phyloP scores from a whole-genome alignment of 2,113 vertebrate genomes.

The Amphilophus citrinellus region DNA sequence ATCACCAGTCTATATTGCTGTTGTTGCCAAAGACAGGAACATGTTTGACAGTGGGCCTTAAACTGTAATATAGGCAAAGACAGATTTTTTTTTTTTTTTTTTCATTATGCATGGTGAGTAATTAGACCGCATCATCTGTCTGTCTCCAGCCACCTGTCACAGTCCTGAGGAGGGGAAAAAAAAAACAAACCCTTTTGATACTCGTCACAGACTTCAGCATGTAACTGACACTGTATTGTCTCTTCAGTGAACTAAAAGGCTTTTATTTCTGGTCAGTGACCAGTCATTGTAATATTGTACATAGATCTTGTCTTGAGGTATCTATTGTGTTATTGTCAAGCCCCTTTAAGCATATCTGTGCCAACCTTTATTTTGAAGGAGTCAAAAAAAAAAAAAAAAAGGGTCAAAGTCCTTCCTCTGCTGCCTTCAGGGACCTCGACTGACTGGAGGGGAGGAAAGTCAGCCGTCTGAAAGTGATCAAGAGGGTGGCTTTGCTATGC shows the following conservation, averaged over 20 bases:
- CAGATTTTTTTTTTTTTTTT: background rate
- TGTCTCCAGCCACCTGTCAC: background rate
- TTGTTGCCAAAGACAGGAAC: background rate
- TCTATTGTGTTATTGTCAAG: conserved; percentile 4
- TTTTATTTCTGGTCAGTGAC: conserved; percentile 30
- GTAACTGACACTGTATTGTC: conserved; percentile 19
- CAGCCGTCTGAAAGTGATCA: background rate
- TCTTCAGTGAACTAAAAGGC: conserved; percentile 19
- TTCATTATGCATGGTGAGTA: conserved; percentile 34
- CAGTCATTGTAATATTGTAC: conserved; percentile 44
- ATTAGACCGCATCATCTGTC: background rate
- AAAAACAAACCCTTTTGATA: background rate
- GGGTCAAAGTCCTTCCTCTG: background rate
- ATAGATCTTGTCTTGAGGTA: conserved; percentile 16
- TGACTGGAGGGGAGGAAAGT: background rate
- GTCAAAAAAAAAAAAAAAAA: too few species aligned
- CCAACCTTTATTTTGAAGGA: conserved; percentile 8
- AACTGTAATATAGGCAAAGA: background rate
- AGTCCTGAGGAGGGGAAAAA: background rate
- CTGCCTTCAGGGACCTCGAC: conserved; percentile 22
- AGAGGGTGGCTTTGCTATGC: background rate
- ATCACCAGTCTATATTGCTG: background rate
- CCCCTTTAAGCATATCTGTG: conserved; percentile 23
- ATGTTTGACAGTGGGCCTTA: background rate
- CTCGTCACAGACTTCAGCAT: conserved; percentile 27